Conservation (phyloP, 2,113 vertebrate genomes). For the Cygnus atratus region DNA sequence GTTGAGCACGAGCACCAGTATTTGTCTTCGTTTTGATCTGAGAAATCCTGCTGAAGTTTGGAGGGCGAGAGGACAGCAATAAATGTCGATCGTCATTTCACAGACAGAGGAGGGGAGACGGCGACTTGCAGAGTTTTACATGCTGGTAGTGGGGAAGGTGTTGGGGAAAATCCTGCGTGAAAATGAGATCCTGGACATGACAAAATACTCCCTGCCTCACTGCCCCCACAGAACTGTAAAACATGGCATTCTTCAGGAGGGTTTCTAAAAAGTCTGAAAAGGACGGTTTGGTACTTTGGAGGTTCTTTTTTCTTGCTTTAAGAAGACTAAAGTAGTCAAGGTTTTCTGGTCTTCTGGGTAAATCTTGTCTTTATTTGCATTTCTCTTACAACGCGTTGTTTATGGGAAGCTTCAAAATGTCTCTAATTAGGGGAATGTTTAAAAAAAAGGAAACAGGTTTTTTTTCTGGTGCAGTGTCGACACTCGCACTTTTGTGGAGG, state of each 20-base stretch:
- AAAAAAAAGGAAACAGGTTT: neutral
- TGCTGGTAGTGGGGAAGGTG: neutral
- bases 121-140: neutral
- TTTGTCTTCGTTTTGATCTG: neutral
- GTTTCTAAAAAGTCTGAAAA: neutral
- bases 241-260: neutral
- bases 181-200: neutral
- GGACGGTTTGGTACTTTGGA: neutral
- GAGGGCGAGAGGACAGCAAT: neutral
- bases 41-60: neutral
- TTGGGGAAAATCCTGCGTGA: neutral
- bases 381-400: neutral
- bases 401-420: neutral
- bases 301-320: neutral
- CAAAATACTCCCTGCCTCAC: neutral
- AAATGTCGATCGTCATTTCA: accelerated
- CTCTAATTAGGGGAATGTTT: neutral
- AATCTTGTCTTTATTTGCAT: neutral
- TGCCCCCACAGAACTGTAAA: neutral
- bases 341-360: neutral
- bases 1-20: neutral
- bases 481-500: accelerated
- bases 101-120: neutral
- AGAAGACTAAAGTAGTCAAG: neutral
- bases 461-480: neutral